Evolutionary conservation across 2,888 invertebrate species (phyloP).

Genomic region (Tetramorium bicarinatum): DNA sequence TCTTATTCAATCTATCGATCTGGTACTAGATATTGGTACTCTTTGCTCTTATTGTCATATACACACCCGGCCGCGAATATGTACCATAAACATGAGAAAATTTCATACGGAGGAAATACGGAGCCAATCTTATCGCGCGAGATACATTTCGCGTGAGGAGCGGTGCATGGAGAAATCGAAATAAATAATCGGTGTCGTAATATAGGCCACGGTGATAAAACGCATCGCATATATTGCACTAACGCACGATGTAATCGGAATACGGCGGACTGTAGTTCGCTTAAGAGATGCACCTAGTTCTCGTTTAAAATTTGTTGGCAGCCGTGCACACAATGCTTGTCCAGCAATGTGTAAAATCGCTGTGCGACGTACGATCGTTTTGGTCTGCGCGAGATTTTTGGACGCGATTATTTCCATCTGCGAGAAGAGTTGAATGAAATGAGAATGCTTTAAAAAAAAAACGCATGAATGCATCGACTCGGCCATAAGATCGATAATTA

Average conservation of each 20-base stretch:
- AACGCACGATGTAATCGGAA: conserved; percentile 40
- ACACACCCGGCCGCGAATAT: neutral
- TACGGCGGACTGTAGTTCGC: conserved; percentile 1
- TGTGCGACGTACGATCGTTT: conserved; percentile 29
- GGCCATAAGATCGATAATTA: neutral
- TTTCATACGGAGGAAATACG: neutral
- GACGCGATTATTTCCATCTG: conserved; percentile 22
- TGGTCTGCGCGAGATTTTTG: conserved; percentile 22
- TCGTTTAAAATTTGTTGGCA: conserved; percentile 26
- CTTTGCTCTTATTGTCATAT: neutral
- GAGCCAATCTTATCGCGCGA: conserved; percentile 19
- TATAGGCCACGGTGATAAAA: conserved; percentile 40
- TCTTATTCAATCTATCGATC: neutral
- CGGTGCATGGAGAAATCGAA: conserved; percentile 1
- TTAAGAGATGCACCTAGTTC: conserved; percentile 35
- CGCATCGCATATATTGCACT: conserved; percentile 16
- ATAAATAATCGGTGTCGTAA: conserved; percentile 44
- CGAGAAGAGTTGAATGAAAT: neutral
- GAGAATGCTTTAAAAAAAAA: neutral
- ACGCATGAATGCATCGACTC: conserved; percentile 6
- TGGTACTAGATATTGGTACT: neutral
- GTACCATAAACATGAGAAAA: conserved; percentile 20
- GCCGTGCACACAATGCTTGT: conserved; percentile 26
- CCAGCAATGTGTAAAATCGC: conserved; percentile 38
- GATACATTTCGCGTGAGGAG: conserved; percentile 5